Conservation (phyloP, 2,888 invertebrate species). For the Hemaris fuciformis region DNA sequence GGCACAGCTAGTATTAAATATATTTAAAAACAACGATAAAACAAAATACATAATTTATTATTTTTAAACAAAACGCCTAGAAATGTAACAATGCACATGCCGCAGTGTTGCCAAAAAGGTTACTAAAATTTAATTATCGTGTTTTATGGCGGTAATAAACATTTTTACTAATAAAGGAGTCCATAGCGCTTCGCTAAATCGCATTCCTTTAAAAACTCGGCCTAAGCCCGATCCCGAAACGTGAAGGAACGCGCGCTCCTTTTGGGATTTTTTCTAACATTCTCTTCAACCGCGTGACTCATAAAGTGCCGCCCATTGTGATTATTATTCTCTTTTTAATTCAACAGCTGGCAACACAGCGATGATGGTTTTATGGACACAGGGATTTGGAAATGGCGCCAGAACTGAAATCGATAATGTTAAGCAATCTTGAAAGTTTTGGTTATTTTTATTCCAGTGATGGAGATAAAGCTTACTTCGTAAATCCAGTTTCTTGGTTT, state of each 20-base stretch:
- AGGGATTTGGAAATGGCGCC: background rate
- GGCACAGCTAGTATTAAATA: no score
- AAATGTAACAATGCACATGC: no score
- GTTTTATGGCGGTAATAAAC: background rate
- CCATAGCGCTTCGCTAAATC: slow-evolving; percentile 13
- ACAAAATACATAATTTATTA: no score
- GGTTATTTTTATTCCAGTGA: background rate
- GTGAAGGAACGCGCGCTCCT: slow-evolving; percentile 71
- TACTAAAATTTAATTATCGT: background rate
- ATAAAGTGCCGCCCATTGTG: slow-evolving; percentile 60
- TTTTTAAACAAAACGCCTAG: no score
- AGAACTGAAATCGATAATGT: background rate
- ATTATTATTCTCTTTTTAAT: slow-evolving; percentile 53
- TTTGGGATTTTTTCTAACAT: slow-evolving; percentile 31
- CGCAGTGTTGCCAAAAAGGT: background rate
- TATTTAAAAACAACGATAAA: no score
- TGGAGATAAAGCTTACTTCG: background rate
- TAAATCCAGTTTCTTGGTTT: no score
- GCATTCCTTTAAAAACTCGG: slow-evolving; percentile 18
- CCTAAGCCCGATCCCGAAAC: slow-evolving; percentile 33
- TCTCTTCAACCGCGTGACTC: slow-evolving; percentile 49
- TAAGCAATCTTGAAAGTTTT: background rate
- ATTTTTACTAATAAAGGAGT: slow-evolving; percentile 22
- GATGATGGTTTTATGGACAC: background rate
- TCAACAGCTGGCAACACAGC: slow-evolving; percentile 22